Evolutionary conservation across 2,888 invertebrate species (phyloP).

Genomic region (Frankliniella fusca): DNA sequence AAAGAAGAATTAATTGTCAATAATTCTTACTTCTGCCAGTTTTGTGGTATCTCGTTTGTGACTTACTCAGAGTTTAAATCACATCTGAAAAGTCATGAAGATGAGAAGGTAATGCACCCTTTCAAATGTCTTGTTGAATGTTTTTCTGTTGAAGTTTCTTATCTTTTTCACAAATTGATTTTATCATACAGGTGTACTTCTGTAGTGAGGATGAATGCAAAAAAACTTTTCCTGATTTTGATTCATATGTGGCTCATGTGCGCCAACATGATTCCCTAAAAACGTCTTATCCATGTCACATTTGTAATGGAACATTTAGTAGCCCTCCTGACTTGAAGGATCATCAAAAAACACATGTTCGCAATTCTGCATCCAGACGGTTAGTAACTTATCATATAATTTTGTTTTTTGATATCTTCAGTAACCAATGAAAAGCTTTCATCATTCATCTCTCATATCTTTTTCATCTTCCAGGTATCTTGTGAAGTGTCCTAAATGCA

Average conservation of each 20-base stretch:
- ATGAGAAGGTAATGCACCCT: constrained; percentile 47
- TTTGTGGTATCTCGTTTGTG: constrained; percentile 48
- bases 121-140: not conserved
- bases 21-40: constrained; percentile 52
- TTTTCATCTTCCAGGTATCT: not conserved
- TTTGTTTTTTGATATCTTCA: not conserved
- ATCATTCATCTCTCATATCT: constrained; percentile 41
- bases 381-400: constrained; percentile 30
- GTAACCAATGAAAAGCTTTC: not conserved
- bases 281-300: constrained; percentile 59
- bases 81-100: constrained; percentile 50
- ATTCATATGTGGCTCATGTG: constrained; percentile 59
- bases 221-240: constrained; percentile 57
- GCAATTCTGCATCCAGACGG: constrained; percentile 39
- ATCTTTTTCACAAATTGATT: not conserved
- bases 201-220: constrained; percentile 62
- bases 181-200: constrained; percentile 53
- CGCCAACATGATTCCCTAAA: constrained; percentile 50
- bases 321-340: constrained; percentile 58
- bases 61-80: constrained; percentile 51
- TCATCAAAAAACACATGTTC: constrained; percentile 57
- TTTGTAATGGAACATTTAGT: constrained; percentile 56
- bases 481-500: constrained; percentile 52
- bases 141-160: not conserved
- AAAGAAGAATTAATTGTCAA: constrained; percentile 45